Evolutionary conservation across 2,888 invertebrate species (phyloP).

Genomic region (Meteorus cinctellus): DNA sequence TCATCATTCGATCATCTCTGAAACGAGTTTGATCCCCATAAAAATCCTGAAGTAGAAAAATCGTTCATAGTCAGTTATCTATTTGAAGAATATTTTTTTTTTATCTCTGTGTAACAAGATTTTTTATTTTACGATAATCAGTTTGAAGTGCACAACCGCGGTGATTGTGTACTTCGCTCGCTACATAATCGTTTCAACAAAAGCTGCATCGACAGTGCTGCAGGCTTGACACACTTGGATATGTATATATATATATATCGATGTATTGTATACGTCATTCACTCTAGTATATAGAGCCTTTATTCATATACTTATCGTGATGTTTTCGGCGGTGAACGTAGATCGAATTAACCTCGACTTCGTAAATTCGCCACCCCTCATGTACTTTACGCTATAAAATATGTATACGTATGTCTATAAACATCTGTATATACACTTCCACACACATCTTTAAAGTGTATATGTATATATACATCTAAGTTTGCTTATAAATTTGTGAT

Average conservation of each 20-base stretch:
- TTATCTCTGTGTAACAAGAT: neutral
- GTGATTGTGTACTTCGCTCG: neutral
- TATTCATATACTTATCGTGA: slow-evolving; percentile 25
- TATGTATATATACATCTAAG: slow-evolving; percentile 3
- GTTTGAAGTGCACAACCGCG: no score
- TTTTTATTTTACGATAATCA: slow-evolving; percentile 8
- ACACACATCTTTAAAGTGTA: neutral
- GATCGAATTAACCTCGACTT: slow-evolving; percentile 41
- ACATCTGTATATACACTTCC: neutral
- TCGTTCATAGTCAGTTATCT: slow-evolving; percentile 3
- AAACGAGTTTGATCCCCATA: neutral
- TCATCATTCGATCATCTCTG: slow-evolving; percentile 2
- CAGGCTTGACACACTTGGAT: no score
- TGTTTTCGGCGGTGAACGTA: slow-evolving; percentile 30
- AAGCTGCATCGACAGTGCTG: no score
- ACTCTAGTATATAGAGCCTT: neutral
- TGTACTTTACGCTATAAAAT: neutral
- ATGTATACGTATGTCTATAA: neutral
- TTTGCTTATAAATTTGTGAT: slow-evolving; percentile 44
- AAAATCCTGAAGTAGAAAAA: neutral
- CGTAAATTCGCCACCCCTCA: slow-evolving; percentile 24
- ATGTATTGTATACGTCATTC: no score
- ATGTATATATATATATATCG: no score
- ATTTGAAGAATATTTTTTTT: neutral
- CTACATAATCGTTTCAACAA: slow-evolving; percentile 2